Evolutionary conservation across 30 jellyfish, hydroid and myxozoan species (phyloP), one percentile per base, ranked within the genome.

Genomic region (Nemopilema nomurai): DNA sequence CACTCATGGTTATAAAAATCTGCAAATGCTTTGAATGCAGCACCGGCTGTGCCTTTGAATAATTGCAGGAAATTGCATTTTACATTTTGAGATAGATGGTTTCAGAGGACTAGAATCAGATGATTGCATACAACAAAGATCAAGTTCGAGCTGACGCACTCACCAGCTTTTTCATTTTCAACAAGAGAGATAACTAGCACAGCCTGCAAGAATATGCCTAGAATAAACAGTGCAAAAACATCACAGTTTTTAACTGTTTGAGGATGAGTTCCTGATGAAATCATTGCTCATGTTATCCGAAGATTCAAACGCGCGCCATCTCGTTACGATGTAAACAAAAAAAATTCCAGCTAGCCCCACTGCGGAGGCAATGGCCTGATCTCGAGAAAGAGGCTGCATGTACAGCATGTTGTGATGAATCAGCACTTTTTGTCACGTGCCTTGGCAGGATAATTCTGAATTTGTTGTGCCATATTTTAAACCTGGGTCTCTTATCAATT

Each of bases 301-400:
- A 41, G 27, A 19, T 16, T 32, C 33, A 22, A 74, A 21, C 8
- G 76, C 24, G 87, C 87, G 78, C 87, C 87, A 77, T 77, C 28
- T 57, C 62, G 77, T 77, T 57, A 25, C 87, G 87, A 77, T 53
- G 87, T 62, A 77, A 77, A 77, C 87, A 77, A 62, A 77, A 4
- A 9, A 17, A 13, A 6, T 13, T 6, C 57, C 13, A 41, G 57
- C 6, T 41, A 41, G 13, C 57, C 13, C 9, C 6, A 6, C 57
- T 67, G 77, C 30, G 77, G 4, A 67, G 77, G 4, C 16, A 67
- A 33, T 23, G 24, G 16, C 49, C 33, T 18, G 49, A 30, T 22
- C 1, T 16, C 31, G 16, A 33, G 41, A 4, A 17, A 17, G 29
- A 67, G 51, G 77, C 51, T 22, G 50, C 77, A 67, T 20, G 50